Evolutionary conservation across 2,113 vertebrate genomes (phyloP), one percentile per base, ranked within the genome.

Genomic region (Ptychochromis oligacanthus): DNA sequence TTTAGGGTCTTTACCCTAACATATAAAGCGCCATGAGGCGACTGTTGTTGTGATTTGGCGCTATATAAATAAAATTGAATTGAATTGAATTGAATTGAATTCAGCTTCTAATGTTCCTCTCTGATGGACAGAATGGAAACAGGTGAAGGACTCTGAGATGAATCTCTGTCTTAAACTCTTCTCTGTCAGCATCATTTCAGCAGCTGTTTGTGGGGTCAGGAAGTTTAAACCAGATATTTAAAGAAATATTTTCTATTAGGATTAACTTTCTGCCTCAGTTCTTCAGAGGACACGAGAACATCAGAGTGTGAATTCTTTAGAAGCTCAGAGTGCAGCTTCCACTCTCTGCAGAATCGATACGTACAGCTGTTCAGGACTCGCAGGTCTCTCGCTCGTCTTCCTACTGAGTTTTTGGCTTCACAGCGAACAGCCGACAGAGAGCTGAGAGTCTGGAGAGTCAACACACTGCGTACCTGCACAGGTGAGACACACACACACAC

Each of bases 351-450:
- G 65, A 14, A 72, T 31, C 43, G 17, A 38, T 54, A 88, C 92
- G 3, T 93, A 99, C 98, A 93, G 0, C 92, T 94, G 1, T 96
- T 95, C 17, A 96, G 91, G 40, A 99, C 94, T 20, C 95, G 96
- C 90, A 99, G 96, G 89, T 98, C 97, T 89, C 96, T 90, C 10
- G 84, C 88, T 34, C 86, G 94, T 2, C 89, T 88, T 75, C 96
- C 97, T 80, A 95, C 91, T n/a, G 92, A 89, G 79, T 98, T 99
- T 7, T 74, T 89, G 34, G 96, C 95, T 1, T 96, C 95, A 83
- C 98, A 99, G 56, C 96, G 96, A 77, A 95, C 85, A 22, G 98
- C 93, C 0, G 96, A 93, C 13, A 97, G 91, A 58, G 96, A 95
- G 0, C 92, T 94, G 57, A 97, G 89, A 9, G 87, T 90, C 56